phyloP scores from a whole-genome alignment of 2,888 invertebrate genomes.

The Dryomyza anilis region DNA sequence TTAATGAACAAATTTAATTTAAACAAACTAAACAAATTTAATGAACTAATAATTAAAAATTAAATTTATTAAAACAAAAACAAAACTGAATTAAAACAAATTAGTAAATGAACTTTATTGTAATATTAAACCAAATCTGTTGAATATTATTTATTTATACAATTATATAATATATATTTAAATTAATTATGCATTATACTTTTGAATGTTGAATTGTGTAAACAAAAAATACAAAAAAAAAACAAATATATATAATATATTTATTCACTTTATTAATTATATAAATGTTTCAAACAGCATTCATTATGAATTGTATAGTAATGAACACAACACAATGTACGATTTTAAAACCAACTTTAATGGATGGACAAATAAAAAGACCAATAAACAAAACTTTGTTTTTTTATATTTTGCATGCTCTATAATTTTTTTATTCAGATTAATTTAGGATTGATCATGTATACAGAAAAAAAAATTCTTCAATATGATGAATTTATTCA shows the following conservation, averaged over 20 bases:
- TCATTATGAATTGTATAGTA: constrained; percentile 4
- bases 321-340: constrained; percentile 8
- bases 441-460: too few relatives aligned
- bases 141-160: background rate
- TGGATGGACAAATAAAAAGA: constrained; percentile 44
- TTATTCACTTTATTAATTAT: background rate
- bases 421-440: too few relatives aligned
- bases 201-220: constrained; percentile 16
- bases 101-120: too few relatives aligned
- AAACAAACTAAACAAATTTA: background rate
- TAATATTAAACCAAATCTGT: constrained; percentile 5
- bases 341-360: constrained; percentile 32
- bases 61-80: background rate
- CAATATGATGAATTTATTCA: too few relatives aligned
- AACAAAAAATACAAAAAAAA: too few relatives aligned
- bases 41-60: background rate
- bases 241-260: constrained; percentile 6
- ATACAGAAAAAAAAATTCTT: too few relatives aligned
- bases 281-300: constrained; percentile 13
- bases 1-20: constrained; percentile 5
- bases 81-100: too few relatives aligned
- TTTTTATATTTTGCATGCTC: too few relatives aligned
- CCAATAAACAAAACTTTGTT: constrained; percentile 38
- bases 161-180: background rate
- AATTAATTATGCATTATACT: background rate